These are phyloP conservation scores for Tillus elongatus DNA, from an alignment of 2,888 invertebrate species.

Conservation along the genomic window DNA sequence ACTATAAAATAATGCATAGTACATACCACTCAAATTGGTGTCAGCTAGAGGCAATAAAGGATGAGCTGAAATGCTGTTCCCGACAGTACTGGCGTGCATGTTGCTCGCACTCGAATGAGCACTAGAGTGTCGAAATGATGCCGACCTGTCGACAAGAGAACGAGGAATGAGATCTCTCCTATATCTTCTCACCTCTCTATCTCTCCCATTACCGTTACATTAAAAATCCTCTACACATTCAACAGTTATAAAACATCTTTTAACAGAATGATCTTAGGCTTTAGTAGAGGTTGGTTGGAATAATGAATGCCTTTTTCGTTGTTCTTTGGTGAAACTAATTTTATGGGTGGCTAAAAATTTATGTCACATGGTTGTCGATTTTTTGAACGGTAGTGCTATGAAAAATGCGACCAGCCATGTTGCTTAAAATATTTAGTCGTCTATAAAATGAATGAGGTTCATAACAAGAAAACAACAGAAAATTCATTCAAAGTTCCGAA, in stretches of 20 bases:
- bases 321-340: neutral
- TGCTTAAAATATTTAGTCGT: too few relatives aligned
- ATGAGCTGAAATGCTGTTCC: conserved; percentile 87
- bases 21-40: conserved; percentile 50
- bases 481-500: too few relatives aligned
- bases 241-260: too few relatives aligned
- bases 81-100: conserved; percentile 61
- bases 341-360: neutral
- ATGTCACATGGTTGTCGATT: neutral
- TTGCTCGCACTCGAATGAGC: conserved; percentile 60
- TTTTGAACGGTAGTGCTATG: neutral
- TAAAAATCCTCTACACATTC: too few relatives aligned
- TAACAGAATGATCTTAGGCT: too few relatives aligned
- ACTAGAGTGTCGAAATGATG: conserved; percentile 80
- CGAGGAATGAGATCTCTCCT: conserved; percentile 35
- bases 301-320: too few relatives aligned
- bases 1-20: too few relatives aligned
- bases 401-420: too few relatives aligned
- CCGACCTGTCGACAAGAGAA: conserved; percentile 69
- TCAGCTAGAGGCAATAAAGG: conserved; percentile 82
- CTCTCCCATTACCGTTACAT: too few relatives aligned
- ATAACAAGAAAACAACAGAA: too few relatives aligned
- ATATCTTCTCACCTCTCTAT: conserved; percentile 25
- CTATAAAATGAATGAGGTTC: too few relatives aligned
- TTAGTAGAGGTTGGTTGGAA: too few relatives aligned